Percentiles rank a stretch among this genome's conserved stretches.
phyloP scores from a whole-genome alignment of 1,140 invertebrate genomes.

The Zaprionus ghesquierei region DNA sequence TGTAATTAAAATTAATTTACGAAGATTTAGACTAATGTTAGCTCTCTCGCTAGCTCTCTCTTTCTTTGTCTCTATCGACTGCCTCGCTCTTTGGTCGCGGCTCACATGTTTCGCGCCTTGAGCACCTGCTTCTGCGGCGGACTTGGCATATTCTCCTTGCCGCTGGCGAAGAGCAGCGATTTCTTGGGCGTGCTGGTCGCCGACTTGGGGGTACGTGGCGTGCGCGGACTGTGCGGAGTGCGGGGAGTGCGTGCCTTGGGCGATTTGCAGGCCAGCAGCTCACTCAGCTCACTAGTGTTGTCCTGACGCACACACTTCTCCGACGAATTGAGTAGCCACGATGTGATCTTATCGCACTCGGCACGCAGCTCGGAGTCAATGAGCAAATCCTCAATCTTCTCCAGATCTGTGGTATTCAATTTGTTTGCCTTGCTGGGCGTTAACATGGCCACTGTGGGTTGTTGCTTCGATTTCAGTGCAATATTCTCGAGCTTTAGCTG shows the following conservation, averaged over 20 bases:
- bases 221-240: conserved; percentile 66
- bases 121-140: conserved; percentile 81
- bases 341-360: conserved; percentile 78
- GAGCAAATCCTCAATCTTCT: conserved; percentile 77
- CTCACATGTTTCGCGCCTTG: conserved; percentile 75
- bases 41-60: background rate
- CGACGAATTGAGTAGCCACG: conserved; percentile 70
- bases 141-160: conserved; percentile 77
- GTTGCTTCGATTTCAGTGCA: conserved; percentile 75
- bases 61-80: background rate
- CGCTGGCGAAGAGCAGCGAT: conserved; percentile 69
- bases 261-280: conserved; percentile 63
- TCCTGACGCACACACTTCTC: conserved; percentile 76
- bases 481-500: conserved; percentile 81
- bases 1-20: conserved; percentile 42
- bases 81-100: background rate
- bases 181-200: conserved; percentile 74
- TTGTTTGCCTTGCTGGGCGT: conserved; percentile 64
- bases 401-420: conserved; percentile 73
- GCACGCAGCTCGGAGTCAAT: conserved; percentile 74
- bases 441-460: conserved; percentile 37
- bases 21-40: conserved; percentile 34
- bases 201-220: conserved; percentile 60
- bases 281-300: conserved; percentile 66
- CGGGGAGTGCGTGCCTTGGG: conserved; percentile 58